Conservation (phyloP, 2,113 vertebrate species). For the Urocynchramus pylzowi region DNA sequence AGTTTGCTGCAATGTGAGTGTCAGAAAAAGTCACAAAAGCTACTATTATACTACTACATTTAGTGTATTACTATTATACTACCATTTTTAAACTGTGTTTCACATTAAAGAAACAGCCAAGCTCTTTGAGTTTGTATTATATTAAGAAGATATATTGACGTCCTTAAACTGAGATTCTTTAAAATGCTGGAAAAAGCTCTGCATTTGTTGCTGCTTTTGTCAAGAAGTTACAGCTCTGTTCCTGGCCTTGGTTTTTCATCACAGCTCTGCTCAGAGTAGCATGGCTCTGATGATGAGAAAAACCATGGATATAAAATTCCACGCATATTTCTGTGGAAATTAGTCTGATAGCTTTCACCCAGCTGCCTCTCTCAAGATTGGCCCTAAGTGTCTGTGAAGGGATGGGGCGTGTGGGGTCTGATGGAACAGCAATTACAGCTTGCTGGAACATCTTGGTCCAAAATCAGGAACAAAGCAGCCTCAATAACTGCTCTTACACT, state of each 20-base stretch:
- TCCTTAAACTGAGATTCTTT: not conserved
- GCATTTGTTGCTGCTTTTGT: not conserved
- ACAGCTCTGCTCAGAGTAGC: not conserved
- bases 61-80: not conserved
- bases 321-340: not conserved
- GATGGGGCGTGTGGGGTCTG: accelerated
- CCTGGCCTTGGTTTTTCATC: not conserved
- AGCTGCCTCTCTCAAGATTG: not conserved
- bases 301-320: not conserved
- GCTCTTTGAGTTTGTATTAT: not conserved
- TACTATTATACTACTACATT: too few relatives aligned
- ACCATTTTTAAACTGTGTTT: not conserved
- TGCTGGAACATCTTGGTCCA: not conserved
- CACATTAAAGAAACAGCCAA: not conserved
- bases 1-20: not conserved
- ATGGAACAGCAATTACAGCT: not conserved
- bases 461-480: not conserved
- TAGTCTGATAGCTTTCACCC: not conserved
- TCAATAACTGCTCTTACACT: not conserved
- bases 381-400: not conserved
- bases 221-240: not conserved
- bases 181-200: not conserved
- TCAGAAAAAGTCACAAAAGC: not conserved
- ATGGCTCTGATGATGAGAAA: not conserved
- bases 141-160: not conserved